Evolutionary conservation across 2,888 invertebrate genomes (phyloP).

Genomic region (Euphydryas editha): DNA sequence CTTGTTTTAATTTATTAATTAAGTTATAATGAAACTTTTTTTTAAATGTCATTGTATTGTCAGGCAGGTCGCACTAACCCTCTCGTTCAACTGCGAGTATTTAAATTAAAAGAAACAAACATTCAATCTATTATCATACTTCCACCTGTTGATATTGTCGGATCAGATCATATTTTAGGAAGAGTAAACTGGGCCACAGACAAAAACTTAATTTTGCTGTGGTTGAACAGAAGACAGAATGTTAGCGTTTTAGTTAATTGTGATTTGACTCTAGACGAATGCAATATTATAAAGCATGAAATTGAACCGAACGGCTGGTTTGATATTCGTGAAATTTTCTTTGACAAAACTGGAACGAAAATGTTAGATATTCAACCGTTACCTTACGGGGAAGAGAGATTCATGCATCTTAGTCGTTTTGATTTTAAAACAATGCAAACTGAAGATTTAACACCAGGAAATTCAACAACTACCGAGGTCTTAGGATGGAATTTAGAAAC

Average conservation of each 20-base stretch:
- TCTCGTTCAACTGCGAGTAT: slow-evolving; percentile 86
- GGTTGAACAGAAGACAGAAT: slow-evolving; percentile 95
- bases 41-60: slow-evolving; percentile 49
- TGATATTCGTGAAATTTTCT: slow-evolving; percentile 82
- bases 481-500: slow-evolving; percentile 85
- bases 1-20: not conserved
- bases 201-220: slow-evolving; percentile 87
- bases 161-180: slow-evolving; percentile 86
- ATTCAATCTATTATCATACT: slow-evolving; percentile 68
- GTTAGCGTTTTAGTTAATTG: slow-evolving; percentile 85
- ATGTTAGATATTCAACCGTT: slow-evolving; percentile 73
- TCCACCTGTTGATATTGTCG: slow-evolving; percentile 81
- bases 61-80: slow-evolving; percentile 91
- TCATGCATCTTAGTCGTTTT: slow-evolving; percentile 69
- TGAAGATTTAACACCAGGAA: slow-evolving; percentile 81
- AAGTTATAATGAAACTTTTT: too few species aligned
- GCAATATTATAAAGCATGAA: slow-evolving; percentile 68
- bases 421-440: slow-evolving; percentile 59
- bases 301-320: slow-evolving; percentile 88
- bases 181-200: slow-evolving; percentile 90
- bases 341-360: slow-evolving; percentile 70
- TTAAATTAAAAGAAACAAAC: slow-evolving; percentile 67
- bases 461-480: slow-evolving; percentile 83
- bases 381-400: slow-evolving; percentile 67
- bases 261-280: slow-evolving; percentile 67